A percentile compares a stretch with the other conserved stretches of the same genome.
phyloP scores from a whole-genome alignment of 2,888 invertebrate species.

The Andrena hattorfiana region DNA sequence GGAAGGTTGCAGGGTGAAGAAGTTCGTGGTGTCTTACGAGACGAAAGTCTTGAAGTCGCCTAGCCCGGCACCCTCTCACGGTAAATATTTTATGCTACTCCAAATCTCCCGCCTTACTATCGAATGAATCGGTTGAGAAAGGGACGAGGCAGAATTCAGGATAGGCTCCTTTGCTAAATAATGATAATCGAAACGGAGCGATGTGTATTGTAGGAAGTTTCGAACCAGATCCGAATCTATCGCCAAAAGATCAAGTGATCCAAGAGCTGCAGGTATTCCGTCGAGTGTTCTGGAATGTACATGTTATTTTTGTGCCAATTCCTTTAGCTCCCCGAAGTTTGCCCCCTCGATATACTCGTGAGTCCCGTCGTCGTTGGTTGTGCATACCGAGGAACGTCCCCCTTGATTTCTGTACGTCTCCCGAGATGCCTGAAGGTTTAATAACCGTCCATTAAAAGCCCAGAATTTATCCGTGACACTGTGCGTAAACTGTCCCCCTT shows the following conservation, averaged over 20 bases:
- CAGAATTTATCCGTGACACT: constrained; percentile 6
- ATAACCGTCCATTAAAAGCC: constrained; percentile 18
- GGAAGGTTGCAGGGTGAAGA: constrained; percentile 80
- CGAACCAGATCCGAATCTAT: constrained; percentile 83
- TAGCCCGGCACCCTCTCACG: constrained; percentile 80
- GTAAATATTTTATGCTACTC: constrained; percentile 63
- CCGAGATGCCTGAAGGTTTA: not conserved
- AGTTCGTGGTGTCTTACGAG: constrained; percentile 82
- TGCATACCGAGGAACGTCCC: not conserved
- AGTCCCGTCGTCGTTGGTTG: not conserved
- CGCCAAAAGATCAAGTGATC: constrained; percentile 83
- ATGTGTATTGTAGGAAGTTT: constrained; percentile 81
- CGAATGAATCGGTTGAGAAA: not conserved
- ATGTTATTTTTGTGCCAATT: constrained; percentile 32
- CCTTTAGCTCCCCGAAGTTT: not conserved
- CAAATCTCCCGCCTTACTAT: not conserved
- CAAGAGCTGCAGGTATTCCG: constrained; percentile 82
- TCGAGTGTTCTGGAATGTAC: constrained; percentile 55
- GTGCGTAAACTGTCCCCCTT: not conserved
- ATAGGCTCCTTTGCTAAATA: not conserved
- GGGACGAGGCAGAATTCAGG: too few species aligned
- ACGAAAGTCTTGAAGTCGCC: constrained; percentile 80
- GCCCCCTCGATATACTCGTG: not conserved
- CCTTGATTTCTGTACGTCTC: constrained; percentile 3
- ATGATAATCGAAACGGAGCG: constrained; percentile 35